Evolutionary conservation across 2,797 vertebrate genomes (phyloP).

Genomic region (Paratrypauchen microcephalus): DNA sequence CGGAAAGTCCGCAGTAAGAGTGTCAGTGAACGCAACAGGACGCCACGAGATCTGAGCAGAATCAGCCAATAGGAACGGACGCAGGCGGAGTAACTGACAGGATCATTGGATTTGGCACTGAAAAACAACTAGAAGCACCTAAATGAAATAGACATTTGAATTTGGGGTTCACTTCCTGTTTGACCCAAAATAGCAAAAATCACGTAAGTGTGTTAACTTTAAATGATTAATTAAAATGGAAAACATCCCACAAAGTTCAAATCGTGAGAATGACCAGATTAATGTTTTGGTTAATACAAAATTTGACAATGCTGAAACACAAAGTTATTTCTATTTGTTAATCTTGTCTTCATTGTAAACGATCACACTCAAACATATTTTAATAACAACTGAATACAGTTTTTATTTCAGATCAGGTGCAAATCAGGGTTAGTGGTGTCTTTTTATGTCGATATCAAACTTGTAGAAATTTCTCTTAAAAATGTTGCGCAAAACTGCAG

Average conservation of each 20-base stretch:
- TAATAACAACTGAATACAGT: neutral
- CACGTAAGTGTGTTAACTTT: neutral
- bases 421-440: neutral
- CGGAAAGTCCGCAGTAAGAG: conserved; percentile 81
- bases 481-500: neutral
- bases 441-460: neutral
- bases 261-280: neutral
- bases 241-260: neutral
- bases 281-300: neutral
- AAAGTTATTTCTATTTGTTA: neutral
- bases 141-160: neutral
- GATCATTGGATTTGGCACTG: conserved; percentile 12
- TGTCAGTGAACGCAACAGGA: conserved; percentile 82
- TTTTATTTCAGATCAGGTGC: neutral
- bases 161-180: no score
- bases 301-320: no score
- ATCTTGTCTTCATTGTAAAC: neutral
- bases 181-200: neutral
- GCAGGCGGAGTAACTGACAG: conserved; percentile 13
- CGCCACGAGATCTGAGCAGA: conserved; percentile 77
- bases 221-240: neutral
- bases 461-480: neutral
- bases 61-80: conserved; percentile 36
- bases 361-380: neutral
- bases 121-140: conserved; percentile 11